Evolutionary conservation across 2,113 vertebrate species (phyloP).

Genomic region (Montifringilla adamsi): DNA sequence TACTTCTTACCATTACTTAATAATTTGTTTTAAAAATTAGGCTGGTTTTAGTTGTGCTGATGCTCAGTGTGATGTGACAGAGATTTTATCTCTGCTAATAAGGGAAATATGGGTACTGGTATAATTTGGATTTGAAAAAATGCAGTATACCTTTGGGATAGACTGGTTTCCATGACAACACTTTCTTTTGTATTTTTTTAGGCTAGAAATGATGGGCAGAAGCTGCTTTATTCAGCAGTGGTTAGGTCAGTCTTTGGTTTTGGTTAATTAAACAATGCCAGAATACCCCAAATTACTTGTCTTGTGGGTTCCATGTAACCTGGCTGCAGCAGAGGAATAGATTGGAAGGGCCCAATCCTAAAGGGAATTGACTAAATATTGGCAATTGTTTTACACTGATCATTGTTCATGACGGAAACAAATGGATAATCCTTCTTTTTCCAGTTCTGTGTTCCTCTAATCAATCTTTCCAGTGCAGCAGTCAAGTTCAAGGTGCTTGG

Average conservation of each 20-base stretch:
- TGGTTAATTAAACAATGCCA: background rate
- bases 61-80: background rate
- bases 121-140: conserved; percentile 55
- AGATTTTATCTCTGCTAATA: background rate
- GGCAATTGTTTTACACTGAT: background rate
- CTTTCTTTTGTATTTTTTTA: conserved; percentile 65
- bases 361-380: background rate
- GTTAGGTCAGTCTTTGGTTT: conserved; percentile 32
- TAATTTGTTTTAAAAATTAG: background rate
- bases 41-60: background rate
- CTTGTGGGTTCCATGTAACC: background rate
- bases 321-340: background rate
- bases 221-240: conserved; percentile 18
- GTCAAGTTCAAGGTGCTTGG: background rate
- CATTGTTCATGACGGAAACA: background rate
- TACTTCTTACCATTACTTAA: background rate
- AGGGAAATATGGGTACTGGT: conserved; percentile 3
- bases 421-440: background rate
- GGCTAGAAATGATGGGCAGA: conserved; percentile 50
- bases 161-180: conserved; percentile 70
- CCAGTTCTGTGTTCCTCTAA: background rate
- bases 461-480: background rate
- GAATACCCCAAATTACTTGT: background rate
- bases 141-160: conserved; percentile 55
- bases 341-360: background rate